Conservation (phyloP, 2,797 vertebrate genomes). For the Cossypha niveicapilla region DNA sequence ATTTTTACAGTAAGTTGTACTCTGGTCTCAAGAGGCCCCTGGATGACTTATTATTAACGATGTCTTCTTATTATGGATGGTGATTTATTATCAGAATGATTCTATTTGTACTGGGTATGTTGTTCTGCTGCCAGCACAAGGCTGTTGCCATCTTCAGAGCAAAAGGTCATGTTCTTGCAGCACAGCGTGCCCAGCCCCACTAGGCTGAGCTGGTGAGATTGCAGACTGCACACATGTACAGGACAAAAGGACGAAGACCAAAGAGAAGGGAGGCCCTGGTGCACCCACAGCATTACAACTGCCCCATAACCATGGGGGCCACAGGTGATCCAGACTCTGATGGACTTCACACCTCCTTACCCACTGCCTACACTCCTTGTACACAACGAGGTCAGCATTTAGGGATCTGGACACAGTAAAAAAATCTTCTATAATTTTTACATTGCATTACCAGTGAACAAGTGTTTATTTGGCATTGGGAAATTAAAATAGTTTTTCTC, state of each 20-base stretch:
- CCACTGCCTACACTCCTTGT: not conserved
- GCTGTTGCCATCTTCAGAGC: slow-evolving; percentile 54
- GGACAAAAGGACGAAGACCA: not conserved
- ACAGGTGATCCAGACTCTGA: rapidly evolving
- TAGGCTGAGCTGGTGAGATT: not conserved
- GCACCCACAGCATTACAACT: not conserved
- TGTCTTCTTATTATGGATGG: slow-evolving; percentile 70
- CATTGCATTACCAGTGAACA: not conserved
- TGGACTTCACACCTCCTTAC: not conserved
- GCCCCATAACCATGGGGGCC: rapidly evolving
- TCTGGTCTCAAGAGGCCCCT: slow-evolving; percentile 45
- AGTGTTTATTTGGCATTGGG: not conserved
- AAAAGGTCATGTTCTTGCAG: slow-evolving; percentile 38
- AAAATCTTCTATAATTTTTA: not conserved
- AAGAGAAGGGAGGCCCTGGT: not conserved
- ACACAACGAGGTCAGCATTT: rapidly evolving
- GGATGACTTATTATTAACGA: slow-evolving; percentile 70
- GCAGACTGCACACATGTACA: not conserved
- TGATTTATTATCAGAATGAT: slow-evolving; percentile 71
- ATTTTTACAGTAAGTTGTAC: slow-evolving; percentile 68
- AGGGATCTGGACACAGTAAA: not conserved
- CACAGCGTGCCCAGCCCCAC: not conserved
- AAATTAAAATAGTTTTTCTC: not conserved
- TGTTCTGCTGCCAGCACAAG: slow-evolving; percentile 51
- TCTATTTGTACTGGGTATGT: slow-evolving; percentile 59